phyloP scores from a whole-genome alignment of 30 jellyfish, hydroid and myxozoan genomes.

The Aurelia aurita complex sp. Pacific region DNA sequence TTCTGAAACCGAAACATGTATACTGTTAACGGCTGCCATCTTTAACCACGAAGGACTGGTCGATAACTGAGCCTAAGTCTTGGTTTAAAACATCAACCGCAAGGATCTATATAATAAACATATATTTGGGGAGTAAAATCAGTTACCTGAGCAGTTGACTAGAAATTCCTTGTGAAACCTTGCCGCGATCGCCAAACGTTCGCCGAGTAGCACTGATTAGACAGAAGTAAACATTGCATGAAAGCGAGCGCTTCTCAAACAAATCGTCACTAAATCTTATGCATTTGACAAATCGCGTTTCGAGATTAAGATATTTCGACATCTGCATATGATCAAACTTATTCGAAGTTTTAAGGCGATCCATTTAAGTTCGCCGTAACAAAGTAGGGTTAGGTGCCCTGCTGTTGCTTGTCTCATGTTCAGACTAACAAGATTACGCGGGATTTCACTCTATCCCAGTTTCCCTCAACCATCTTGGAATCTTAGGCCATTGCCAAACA shows the following conservation, averaged over 20 bases:
- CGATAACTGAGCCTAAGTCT: no score
- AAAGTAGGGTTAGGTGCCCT: constrained; percentile 63
- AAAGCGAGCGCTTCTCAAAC: constrained; percentile 34
- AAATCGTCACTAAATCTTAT: constrained; percentile 11
- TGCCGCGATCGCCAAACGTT: constrained; percentile 16
- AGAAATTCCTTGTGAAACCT: constrained; percentile 3
- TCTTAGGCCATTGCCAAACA: constrained; percentile 24
- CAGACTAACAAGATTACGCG: constrained; percentile 58
- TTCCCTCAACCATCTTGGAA: constrained; percentile 16
- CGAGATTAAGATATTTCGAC: constrained; percentile 55
- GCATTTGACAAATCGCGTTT: constrained; percentile 57
- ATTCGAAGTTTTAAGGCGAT: constrained; percentile 59
- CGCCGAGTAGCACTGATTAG: no score
- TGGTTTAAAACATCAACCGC: no score
- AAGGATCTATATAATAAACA: background rate
- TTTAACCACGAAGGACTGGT: no score
- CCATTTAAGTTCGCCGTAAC: constrained; percentile 63
- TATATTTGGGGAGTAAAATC: background rate
- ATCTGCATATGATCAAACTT: constrained; percentile 65
- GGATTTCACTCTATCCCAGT: constrained; percentile 11
- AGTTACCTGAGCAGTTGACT: constrained; percentile 15
- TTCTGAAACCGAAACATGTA: no score
- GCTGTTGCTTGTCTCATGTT: constrained; percentile 73
- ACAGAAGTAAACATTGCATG: constrained; percentile 17
- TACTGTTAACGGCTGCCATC: no score